Evolutionary conservation across 2,888 invertebrate genomes (phyloP).

Genomic region (Campopleginae sp.): DNA sequence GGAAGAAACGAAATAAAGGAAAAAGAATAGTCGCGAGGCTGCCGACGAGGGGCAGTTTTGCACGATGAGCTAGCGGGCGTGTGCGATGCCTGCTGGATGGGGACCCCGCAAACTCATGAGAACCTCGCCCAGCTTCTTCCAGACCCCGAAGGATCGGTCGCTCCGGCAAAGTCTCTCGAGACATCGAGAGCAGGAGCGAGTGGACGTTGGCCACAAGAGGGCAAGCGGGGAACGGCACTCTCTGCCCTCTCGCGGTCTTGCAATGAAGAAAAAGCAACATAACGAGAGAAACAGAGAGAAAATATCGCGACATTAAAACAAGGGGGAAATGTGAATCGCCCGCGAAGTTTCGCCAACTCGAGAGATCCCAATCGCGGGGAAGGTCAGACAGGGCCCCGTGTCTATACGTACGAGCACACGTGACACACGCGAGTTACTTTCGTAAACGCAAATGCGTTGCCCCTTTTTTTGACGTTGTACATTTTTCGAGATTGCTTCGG

Average conservation of each 20-base stretch:
- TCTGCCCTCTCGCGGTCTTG: constrained; percentile 29
- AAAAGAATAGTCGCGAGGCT: constrained; percentile 62
- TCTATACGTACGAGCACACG: neutral
- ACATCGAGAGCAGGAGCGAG: constrained; percentile 9
- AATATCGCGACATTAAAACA: neutral
- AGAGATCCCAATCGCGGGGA: constrained; percentile 61
- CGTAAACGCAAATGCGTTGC: neutral
- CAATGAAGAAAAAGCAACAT: constrained; percentile 11
- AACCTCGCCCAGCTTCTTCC: constrained; percentile 30
- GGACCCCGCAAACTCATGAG: constrained; percentile 20
- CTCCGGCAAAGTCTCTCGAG: constrained; percentile 19
- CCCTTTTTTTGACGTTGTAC: neutral
- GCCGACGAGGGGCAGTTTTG: constrained; percentile 46
- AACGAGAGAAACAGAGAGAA: constrained; percentile 19
- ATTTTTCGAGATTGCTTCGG: neutral
- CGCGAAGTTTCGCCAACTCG: constrained; percentile 56
- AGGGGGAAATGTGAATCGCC: constrained; percentile 25
- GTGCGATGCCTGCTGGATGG: constrained; percentile 48
- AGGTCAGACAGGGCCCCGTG: constrained; percentile 52
- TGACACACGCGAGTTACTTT: neutral
- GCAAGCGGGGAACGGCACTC: constrained; percentile 37
- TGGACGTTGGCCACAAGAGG: constrained; percentile 38
- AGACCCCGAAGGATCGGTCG: constrained; percentile 54
- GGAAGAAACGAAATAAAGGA: constrained; percentile 41
- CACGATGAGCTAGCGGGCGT: constrained; percentile 21